A percentile compares a stretch with the other conserved stretches of the same genome.
Evolutionary conservation across 2,113 vertebrate genomes (phyloP).

Genomic region (Anas platyrhynchos): DNA sequence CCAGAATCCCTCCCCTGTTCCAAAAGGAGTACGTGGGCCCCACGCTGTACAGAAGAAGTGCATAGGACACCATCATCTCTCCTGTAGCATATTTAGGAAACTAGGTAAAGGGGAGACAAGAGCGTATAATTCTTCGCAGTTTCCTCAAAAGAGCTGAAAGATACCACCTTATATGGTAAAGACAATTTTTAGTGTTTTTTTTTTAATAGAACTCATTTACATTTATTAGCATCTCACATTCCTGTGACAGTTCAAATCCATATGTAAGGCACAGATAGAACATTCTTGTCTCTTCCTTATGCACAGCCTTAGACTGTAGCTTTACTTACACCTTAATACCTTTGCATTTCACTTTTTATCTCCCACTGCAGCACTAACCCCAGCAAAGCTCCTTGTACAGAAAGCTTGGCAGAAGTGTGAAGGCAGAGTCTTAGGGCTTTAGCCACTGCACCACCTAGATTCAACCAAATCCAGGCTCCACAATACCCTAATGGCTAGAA

Average conservation of each 20-base stretch:
- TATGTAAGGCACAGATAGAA: not conserved
- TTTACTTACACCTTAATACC: not conserved
- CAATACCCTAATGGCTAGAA: not conserved
- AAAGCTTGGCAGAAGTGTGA: not conserved
- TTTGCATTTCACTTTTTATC: not conserved
- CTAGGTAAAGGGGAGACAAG: not conserved
- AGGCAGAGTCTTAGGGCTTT: not conserved
- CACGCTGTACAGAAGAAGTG: slow-evolving; percentile 35
- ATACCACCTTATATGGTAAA: not conserved
- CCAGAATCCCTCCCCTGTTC: not conserved
- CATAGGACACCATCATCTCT: not conserved
- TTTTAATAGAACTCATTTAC: not conserved
- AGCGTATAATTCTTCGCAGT: not conserved
- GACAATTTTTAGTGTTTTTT: slow-evolving; percentile 8
- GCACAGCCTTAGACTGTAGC: not conserved
- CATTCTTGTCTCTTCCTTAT: not conserved
- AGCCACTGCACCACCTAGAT: not conserved
- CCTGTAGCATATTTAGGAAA: slow-evolving; percentile 17
- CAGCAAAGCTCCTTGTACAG: not conserved
- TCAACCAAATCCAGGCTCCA: not conserved
- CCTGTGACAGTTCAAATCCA: not conserved
- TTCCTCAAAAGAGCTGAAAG: slow-evolving; percentile 12
- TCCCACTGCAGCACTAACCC: not conserved
- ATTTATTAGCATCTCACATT: not conserved
- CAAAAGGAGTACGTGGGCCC: not conserved